These are phyloP conservation scores for Himalopsyche anomala DNA, from an alignment of 2,888 invertebrate genomes.

Conservation along the genomic window DNA sequence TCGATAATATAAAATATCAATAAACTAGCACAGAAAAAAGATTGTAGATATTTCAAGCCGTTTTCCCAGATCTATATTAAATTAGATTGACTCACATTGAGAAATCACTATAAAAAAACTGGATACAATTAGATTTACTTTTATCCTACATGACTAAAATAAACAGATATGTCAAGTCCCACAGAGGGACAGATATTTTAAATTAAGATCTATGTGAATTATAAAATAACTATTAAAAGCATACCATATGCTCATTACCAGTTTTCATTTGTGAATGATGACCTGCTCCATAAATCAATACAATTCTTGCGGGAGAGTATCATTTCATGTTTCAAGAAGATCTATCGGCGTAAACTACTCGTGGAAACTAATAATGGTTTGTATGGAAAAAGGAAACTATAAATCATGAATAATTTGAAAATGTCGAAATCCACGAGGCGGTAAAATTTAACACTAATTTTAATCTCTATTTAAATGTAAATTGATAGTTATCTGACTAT, in stretches of 20 bases:
- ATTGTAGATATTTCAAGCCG: slow-evolving; percentile 12
- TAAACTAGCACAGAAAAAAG: slow-evolving; percentile 3
- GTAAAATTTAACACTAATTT: slow-evolving; percentile 50
- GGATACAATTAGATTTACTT: slow-evolving; percentile 64
- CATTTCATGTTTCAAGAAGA: background rate
- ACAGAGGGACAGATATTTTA: slow-evolving; percentile 64
- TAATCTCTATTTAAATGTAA: slow-evolving; percentile 43
- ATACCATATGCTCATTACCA: background rate
- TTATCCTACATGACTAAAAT: slow-evolving; percentile 64
- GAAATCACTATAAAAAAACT: slow-evolving; percentile 63
- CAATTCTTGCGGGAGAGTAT: background rate
- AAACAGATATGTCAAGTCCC: slow-evolving; percentile 66
- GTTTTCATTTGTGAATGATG: background rate
- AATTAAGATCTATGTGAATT: slow-evolving; percentile 60
- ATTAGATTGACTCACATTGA: slow-evolving; percentile 65
- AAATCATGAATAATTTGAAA: background rate
- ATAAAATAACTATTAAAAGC: slow-evolving; percentile 53
- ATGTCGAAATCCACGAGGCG: slow-evolving; percentile 17
- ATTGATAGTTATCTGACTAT: slow-evolving; percentile 58
- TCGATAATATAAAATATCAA: background rate
- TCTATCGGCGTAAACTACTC: background rate
- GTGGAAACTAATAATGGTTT: slow-evolving; percentile 5
- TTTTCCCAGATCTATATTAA: slow-evolving; percentile 32
- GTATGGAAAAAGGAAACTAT: background rate
- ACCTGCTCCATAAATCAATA: background rate